Evolutionary conservation across 2,797 vertebrate genomes (phyloP), one percentile per base, ranked within the genome.

Genomic region (Sebastes umbrosus): DNA sequence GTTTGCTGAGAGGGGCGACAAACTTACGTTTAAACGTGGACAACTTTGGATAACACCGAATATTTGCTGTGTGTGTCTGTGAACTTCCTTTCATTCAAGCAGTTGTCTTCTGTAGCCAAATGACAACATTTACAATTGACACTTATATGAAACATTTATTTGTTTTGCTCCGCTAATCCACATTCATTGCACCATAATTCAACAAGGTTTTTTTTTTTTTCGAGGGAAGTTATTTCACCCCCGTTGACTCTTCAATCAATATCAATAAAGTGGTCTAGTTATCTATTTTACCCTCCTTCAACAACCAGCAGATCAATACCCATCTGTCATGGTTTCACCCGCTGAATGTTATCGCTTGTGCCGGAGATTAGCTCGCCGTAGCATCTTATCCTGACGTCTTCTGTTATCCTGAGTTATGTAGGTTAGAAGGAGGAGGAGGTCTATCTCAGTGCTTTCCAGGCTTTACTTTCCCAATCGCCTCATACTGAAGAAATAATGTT

Each of bases 341-440:
- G 11, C 80, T 91, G 89, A 94, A 93, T 93, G 91, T 94, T 94
- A 95, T 94, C 93, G 71, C 92, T 91, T 87, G 87, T 85, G 88
- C 80, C 2, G 66, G 82, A 92, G 94, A 95, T 95, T 93, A 95
- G 86, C 83, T 43, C 14, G 4, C 75, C 58, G 84, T 72, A 88
- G 90, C 92, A 90, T 92, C 90, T 92, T 93, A 90, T 87, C 88
- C 93, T 80, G 77, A 83, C 82, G 36, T 80, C 91, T 88, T 91
- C 76, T 90, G 66, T 87, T 90, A 81, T 86, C 86, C 86, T 54
- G 71, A 68, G 78, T 73, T 88, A 83, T 90, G 87, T 65, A 34
- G 86, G 87, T 82, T 84, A 68, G 79, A 85, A 34, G 66, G 16
- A 76, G 43, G 16, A 43, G 43, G 67, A 80, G 66, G 39, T 76